A percentile compares a stretch with the other conserved stretches of the same genome.
These are phyloP conservation scores for Drosophila dunni DNA, from an alignment of 1,140 invertebrate genomes.

Conservation along the genomic window DNA sequence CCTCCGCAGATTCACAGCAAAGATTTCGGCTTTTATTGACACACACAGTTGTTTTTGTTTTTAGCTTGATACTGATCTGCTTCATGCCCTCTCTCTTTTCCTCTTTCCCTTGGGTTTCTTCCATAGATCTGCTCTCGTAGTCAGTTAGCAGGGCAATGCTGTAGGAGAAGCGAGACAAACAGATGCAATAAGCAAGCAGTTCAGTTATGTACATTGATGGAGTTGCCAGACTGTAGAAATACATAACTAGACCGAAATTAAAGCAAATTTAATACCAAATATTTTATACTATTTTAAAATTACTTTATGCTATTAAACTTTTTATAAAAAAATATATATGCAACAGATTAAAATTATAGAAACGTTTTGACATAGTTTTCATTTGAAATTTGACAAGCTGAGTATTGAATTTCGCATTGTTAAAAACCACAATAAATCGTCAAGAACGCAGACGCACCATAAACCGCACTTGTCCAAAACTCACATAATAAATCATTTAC, in stretches of 20 bases:
- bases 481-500: constrained; percentile 67
- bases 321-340: no score
- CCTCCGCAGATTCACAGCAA: constrained; percentile 22
- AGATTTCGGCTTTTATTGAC: background rate
- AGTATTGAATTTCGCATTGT: constrained; percentile 28
- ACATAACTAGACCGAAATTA: background rate
- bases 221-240: background rate
- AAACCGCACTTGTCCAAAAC: constrained; percentile 31
- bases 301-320: no score
- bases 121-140: background rate
- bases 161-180: background rate
- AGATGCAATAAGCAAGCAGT: background rate
- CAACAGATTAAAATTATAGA: no score
- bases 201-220: background rate
- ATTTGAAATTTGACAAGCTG: background rate
- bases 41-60: background rate
- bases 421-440: background rate
- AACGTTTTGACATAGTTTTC: no score
- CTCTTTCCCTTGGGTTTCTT: no score
- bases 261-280: no score
- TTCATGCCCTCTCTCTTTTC: background rate
- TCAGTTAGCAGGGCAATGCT: background rate
- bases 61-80: background rate
- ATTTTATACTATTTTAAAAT: no score
- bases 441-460: constrained; percentile 16